A percentile compares a stretch with the other conserved stretches of the same genome.
These are phyloP conservation scores for Prionailurus viverrinus DNA, from an alignment of 2,113 vertebrate species.

Conservation along the genomic window DNA sequence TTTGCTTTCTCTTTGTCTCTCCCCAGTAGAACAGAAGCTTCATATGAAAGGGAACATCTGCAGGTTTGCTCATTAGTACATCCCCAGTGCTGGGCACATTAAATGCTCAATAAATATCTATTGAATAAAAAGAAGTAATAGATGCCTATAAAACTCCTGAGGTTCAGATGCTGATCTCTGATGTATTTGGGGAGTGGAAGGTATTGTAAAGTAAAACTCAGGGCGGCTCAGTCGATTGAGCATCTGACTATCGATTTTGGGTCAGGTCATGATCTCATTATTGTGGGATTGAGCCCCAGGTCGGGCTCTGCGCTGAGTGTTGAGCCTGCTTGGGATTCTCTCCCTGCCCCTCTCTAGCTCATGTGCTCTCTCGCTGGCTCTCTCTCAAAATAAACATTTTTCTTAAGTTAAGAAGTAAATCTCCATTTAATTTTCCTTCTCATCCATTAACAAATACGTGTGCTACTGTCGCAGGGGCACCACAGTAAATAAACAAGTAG, in stretches of 20 bases:
- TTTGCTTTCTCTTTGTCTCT: slow-evolving; percentile 18
- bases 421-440: slow-evolving; percentile 11
- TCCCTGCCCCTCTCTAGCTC: too few relatives aligned
- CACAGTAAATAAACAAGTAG: neutral
- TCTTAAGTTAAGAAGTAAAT: neutral
- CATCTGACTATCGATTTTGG: too few relatives aligned
- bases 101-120: neutral
- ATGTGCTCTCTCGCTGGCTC: too few relatives aligned
- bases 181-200: neutral
- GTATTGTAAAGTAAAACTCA: slow-evolving; percentile 38
- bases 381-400: too few relatives aligned
- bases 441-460: neutral
- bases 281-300: too few relatives aligned
- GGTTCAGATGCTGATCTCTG: neutral
- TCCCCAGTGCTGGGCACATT: neutral
- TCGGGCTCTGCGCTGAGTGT: too few relatives aligned
- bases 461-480: neutral
- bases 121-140: slow-evolving; percentile 33
- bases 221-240: too few relatives aligned
- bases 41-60: neutral
- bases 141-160: neutral
- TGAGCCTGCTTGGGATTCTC: too few relatives aligned
- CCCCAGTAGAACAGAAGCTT: neutral
- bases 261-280: too few relatives aligned
- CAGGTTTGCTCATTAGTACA: neutral